Evolutionary conservation across 2,888 invertebrate genomes (phyloP), one percentile per base, ranked within the genome.

Genomic region (Labia minor): DNA sequence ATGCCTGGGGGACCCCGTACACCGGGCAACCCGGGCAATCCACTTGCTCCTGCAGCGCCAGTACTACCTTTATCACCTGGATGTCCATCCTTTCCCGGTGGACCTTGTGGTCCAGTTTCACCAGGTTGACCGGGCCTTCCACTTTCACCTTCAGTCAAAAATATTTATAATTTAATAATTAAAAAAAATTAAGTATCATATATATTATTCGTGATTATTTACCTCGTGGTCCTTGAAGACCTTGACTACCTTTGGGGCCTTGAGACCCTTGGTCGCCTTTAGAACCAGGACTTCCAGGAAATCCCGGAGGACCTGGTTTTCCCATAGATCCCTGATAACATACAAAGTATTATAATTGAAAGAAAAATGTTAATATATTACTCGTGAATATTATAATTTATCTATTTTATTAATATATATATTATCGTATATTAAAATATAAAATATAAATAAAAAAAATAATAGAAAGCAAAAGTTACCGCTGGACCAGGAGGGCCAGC

Each of bases 11-110:
- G 83, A 11, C 92, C 92, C 72, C 90, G 81, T 1, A 87, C 84
- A 19, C 92, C 92, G 0, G 90, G 90, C 75, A 91, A 91, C 1
- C 93, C 94, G 74, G 90, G 89, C 1, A 87, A 83, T 0, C 91
- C 92, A 2, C 85, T 78, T 1, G 84, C 76, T n/a, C 92, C 92
- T 11, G 82, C 77, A 67, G 86, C 81, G 16, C 94, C 94, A 62
- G 84, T 80, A 37, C 83, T 83, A 21, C 92, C 92, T 74, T 92
- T 92, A 72, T 92, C 91, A 37, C 92, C 92, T 0, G 85, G 82
- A n/a, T 80, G 77, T 1, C 92, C 92, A 75, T 92, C 91, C 76
- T 87, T 86, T 11, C 92, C 92, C n/a, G 88, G 79, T 14, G 84
- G 79, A 1, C 92, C 92, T 19, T 85, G 82, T 0, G 86, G 82